Conservation (phyloP, 2,113 vertebrate species). For the Mirounga angustirostris region DNA sequence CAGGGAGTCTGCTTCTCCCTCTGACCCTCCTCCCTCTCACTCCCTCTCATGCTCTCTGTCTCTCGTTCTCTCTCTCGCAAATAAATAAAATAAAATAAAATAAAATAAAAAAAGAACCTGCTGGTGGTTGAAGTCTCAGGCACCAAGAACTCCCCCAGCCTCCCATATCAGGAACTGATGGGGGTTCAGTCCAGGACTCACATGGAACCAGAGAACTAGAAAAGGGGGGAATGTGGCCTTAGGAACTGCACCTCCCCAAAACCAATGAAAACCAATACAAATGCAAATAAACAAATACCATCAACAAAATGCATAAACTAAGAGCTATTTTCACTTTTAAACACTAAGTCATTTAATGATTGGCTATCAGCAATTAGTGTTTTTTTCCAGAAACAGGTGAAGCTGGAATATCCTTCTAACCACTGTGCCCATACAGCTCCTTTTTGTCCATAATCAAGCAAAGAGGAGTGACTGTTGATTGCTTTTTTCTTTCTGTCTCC, state of each 20-base stretch:
- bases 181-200: not conserved
- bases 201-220: not conserved
- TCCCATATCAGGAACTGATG: not conserved
- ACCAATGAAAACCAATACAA: not conserved
- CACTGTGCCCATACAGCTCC: not conserved
- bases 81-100: too few species aligned
- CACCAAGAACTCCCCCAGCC: not conserved
- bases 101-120: not conserved
- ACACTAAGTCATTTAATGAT: not conserved
- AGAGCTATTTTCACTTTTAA: not conserved
- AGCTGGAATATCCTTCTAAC: not conserved
- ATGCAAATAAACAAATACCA: not conserved
- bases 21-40: too few species aligned
- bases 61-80: too few species aligned
- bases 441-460: not conserved
- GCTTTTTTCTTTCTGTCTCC: not conserved
- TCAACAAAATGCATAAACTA: not conserved
- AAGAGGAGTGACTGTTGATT: not conserved
- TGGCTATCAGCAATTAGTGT: not conserved
- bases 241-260: not conserved
- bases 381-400: not conserved
- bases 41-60: too few species aligned
- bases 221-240: not conserved
- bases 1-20: too few species aligned
- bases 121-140: not conserved